Base-by-base conservation (phyloP, 1,140 invertebrate genomes). In the Ostrea denselamellosa region DNA sequence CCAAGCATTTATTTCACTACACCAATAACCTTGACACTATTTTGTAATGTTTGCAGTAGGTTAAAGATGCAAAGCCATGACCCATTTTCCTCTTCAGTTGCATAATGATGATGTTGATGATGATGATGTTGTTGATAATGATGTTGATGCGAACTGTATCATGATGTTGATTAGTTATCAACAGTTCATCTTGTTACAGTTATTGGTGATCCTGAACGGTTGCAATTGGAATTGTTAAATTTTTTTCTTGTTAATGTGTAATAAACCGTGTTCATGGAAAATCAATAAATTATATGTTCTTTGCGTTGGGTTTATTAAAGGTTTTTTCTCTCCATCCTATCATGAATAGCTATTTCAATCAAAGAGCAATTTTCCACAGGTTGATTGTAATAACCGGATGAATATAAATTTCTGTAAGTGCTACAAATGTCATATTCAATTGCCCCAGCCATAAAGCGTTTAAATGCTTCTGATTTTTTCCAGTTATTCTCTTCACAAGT, bases 221-320 rank as follows among this genome's bases (percentile, higher is more conserved):
- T 25, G 22, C 28, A 34, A 77, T 28, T 34, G 68, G 25, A 77
- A 34, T 77, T 77, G 68, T 77, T 77, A 25, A 25, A 3, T 28
- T 44, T 77, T 44, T 77, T 77, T 77, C 68, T 77, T 77, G 68
- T 77, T 77, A 77, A 28, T 77, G 68, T 77, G 68, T 77, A 77
- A 77, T 77, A 77, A 77, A 25, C 68, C 68, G 14, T 77, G 68
- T 77, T 77, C 28, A 77, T 77, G 68, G 28, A 10, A 77, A 77
- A 77, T 77, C 68, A 77, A 77, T 77, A 77, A 77, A 77, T 44
- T 44, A 44, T 34, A 12, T 77, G 25, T 77, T 77, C 25, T 22
- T 77, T 28, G 28, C 68, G 12, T 28, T 28, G 14, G 28, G 9
- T 28, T 77, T 25, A 77, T 34, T 71, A 22, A 12, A 14, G 68